Conservation (phyloP, 2,797 vertebrate genomes). For the Hypotaenidia philippensis region DNA sequence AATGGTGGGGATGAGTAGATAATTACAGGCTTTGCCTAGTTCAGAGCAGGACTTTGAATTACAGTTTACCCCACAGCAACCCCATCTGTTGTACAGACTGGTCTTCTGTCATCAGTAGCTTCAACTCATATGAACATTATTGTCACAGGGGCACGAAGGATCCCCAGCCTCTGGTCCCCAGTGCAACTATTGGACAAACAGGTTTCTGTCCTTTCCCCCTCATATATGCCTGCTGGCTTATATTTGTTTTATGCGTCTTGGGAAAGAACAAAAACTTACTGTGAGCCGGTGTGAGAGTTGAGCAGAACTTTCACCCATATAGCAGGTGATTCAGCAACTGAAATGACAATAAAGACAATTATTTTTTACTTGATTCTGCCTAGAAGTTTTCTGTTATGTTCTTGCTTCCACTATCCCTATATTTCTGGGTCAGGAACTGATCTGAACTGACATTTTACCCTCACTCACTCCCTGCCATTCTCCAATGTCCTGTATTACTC, state of each 20-base stretch:
- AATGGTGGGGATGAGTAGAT: accelerated
- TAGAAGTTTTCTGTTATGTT: neutral
- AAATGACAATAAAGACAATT: neutral
- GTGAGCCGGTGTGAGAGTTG: neutral
- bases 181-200: accelerated
- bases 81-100: neutral
- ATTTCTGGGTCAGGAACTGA: neutral
- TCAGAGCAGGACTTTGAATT: neutral
- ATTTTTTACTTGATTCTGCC: neutral
- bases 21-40: neutral
- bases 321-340: neutral
- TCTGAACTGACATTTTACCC: neutral
- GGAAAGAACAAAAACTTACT: neutral
- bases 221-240: neutral
- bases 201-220: neutral
- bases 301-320: neutral
- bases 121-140: neutral
- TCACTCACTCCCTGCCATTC: neutral
- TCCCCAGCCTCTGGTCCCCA: neutral
- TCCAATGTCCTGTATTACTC: neutral
- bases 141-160: neutral
- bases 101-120: neutral
- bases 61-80: neutral
- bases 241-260: accelerated
- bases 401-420: neutral